Evolutionary conservation across 2,888 invertebrate genomes (phyloP), one percentile per base, ranked within the genome.

Genomic region (Onthophagus sagittarius): DNA sequence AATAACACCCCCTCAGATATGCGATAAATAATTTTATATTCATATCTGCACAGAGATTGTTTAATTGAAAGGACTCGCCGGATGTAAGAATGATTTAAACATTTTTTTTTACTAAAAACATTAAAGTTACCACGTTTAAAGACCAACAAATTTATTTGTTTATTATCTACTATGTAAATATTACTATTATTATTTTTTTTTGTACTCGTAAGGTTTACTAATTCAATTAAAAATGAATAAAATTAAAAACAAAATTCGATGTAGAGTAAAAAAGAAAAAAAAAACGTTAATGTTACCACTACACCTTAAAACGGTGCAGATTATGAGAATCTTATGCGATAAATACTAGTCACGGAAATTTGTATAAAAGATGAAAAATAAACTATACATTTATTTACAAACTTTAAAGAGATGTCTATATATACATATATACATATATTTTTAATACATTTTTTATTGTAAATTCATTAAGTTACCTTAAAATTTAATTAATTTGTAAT

Each of bases 271-370:
- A 23, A 23, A 3, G 3, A 23, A 72, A 70, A 23, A 23, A 3
- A 23, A 23, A 72, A 70, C 14, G 65, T 74, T 72, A 78, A 82
- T 82, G 84, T 84, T 84, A 84, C 84, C 84, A 84, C 82, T 83
- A 81, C 82, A 81, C 79, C 75, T 77, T 77, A 73, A n/a, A 75
- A 76, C 77, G 80, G 79, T 78, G 80, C 77, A 77, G 62, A 76
- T 77, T 72, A 53, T 53, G 39, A 53, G 11, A 76, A 73, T 73
- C 74, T 75, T 77, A 82, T 83, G 83, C 83, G 84, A 83, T 83
- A 84, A 15, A 79, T 80, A 82, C 84, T 84, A 84, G 84, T 84
- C 84, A 84, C 82, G 84, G 83, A 83, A 83, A 81, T 83, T 80
- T 82, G 81, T 77, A 82, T 82, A 81, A 75, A 78, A 74, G 77